A percentile compares a stretch with the other conserved stretches of the same genome.
Conservation (phyloP, 2,888 invertebrate genomes). For the Caenorhabditis afra region DNA sequence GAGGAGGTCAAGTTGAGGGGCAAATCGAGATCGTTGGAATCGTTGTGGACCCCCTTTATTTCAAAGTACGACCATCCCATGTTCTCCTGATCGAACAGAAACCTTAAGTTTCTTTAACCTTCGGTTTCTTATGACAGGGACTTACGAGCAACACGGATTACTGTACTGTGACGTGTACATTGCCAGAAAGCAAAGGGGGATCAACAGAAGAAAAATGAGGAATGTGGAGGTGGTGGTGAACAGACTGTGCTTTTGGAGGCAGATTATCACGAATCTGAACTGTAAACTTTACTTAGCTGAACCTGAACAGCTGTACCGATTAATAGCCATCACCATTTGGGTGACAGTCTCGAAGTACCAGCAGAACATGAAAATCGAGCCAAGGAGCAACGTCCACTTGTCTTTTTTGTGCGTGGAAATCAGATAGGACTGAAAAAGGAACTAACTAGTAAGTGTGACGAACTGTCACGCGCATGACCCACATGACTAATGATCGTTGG, state of each 20-base stretch:
- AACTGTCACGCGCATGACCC: too few relatives aligned
- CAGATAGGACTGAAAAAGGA: not conserved
- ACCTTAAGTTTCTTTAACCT: not conserved
- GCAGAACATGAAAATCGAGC: constrained; percentile 12
- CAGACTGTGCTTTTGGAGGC: not conserved
- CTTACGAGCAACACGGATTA: constrained; percentile 11
- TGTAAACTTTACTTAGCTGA: too few relatives aligned
- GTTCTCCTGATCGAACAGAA: constrained; percentile 6
- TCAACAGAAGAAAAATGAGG: not conserved
- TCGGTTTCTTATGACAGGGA: not conserved
- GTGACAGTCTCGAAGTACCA: constrained; percentile 11
- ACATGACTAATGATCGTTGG: constrained; percentile 1
- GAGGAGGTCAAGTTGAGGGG: not conserved
- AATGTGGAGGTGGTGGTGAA: not conserved
- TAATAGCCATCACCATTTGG: constrained; percentile 8
- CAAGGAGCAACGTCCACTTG: not conserved
- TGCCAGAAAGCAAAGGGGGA: not conserved
- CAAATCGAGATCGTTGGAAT: not conserved
- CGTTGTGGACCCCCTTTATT: not conserved
- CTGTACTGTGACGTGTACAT: constrained; percentile 12
- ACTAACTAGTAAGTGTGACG: too few relatives aligned
- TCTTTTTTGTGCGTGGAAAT: not conserved
- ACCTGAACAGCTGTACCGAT: not conserved
- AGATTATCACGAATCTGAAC: constrained; percentile 8
- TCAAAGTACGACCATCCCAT: not conserved